Conservation (phyloP, 37 sponge, comb jelly and placozoan species). For the Petrosia ficiformis region DNA sequence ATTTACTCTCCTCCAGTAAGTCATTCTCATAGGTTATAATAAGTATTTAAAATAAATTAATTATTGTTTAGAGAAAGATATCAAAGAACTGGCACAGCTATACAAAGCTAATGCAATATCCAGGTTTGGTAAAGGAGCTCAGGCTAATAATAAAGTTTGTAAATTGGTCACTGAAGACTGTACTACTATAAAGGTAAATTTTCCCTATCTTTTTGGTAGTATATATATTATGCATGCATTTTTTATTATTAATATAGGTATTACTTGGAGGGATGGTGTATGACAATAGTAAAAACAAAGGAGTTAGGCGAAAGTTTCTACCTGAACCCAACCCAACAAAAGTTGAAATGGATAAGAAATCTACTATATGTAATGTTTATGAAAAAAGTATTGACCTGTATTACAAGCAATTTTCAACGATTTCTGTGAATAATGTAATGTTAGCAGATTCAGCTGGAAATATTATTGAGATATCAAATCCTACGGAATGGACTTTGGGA, state of each 20-base stretch:
- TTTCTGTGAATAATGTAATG: not conserved
- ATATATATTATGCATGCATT: too few relatives aligned
- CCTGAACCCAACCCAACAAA: not conserved
- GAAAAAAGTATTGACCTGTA: not conserved
- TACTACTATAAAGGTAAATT: not conserved
- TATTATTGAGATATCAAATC: not conserved
- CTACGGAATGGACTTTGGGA: not conserved
- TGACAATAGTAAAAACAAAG: not conserved
- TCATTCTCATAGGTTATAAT: too few relatives aligned
- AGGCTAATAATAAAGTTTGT: not conserved
- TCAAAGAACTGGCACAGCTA: not conserved
- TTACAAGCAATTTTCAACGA: not conserved
- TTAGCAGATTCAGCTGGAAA: not conserved
- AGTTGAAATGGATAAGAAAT: not conserved
- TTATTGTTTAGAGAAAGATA: not conserved
- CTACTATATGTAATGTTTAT: not conserved
- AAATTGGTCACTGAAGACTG: not conserved
- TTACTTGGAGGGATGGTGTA: not conserved
- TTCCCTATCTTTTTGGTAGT: not conserved
- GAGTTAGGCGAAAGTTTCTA: not conserved
- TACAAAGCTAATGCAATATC: not conserved
- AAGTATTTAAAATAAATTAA: not conserved
- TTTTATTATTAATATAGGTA: too few relatives aligned
- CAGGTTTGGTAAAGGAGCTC: not conserved
- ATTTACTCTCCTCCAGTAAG: not conserved